Percentiles rank a stretch among this genome's conserved stretches.
Conservation (phyloP, 2,888 invertebrate genomes). For the Tetramorium bicarinatum region DNA sequence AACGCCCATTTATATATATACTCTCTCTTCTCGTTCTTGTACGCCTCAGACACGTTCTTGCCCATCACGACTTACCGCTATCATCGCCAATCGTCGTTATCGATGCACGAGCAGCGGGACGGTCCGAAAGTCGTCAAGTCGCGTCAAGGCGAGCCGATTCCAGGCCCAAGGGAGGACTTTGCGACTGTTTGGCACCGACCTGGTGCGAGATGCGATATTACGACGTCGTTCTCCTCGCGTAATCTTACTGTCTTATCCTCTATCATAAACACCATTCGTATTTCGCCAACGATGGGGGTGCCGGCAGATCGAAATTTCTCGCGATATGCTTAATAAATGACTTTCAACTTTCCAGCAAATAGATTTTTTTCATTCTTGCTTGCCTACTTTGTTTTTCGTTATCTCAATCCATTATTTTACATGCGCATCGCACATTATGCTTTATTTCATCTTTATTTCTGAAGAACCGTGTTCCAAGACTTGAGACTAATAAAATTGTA, state of each 20-base stretch:
- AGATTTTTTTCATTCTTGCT: background rate
- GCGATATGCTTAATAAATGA: background rate
- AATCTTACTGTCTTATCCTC: constrained; percentile 78
- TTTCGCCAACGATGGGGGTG: constrained; percentile 52
- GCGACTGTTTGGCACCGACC: constrained; percentile 79
- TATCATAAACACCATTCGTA: constrained; percentile 70
- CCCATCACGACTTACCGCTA: constrained; percentile 78
- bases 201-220: constrained; percentile 77
- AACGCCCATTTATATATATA: constrained; percentile 72
- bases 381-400: background rate
- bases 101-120: constrained; percentile 78
- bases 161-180: constrained; percentile 78
- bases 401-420: background rate
- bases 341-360: background rate
- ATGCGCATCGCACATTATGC: background rate
- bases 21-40: constrained; percentile 78
- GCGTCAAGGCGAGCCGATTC: constrained; percentile 74
- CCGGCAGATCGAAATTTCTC: constrained; percentile 53
- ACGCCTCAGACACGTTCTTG: constrained; percentile 79
- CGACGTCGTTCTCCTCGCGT: constrained; percentile 77
- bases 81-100: constrained; percentile 78
- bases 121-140: constrained; percentile 79
- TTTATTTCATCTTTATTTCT: background rate
- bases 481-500: background rate
- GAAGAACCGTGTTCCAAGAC: background rate